A percentile compares a stretch with the other conserved stretches of the same genome.
phyloP scores from a whole-genome alignment of 2,888 invertebrate species.

The Zaprionus lineosus region DNA sequence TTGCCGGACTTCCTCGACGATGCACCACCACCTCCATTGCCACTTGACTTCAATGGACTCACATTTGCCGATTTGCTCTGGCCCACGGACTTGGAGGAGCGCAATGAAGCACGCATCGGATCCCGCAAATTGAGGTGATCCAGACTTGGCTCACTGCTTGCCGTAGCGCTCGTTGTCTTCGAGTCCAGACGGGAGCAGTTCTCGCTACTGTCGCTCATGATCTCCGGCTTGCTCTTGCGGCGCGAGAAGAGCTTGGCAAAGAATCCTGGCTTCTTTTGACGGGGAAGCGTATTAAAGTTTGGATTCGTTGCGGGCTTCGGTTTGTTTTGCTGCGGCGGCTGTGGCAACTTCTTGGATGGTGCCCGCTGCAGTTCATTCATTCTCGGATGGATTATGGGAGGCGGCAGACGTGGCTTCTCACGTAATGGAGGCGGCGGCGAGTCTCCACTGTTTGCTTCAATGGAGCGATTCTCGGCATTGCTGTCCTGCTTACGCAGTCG shows the following conservation, averaged over 20 bases:
- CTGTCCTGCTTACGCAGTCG: constrained; percentile 86
- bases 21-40: neutral
- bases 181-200: constrained; percentile 52
- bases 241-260: constrained; percentile 87
- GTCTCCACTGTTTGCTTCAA: constrained; percentile 64
- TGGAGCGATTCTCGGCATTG: constrained; percentile 80
- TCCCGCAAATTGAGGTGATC: constrained; percentile 77
- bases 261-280: constrained; percentile 86
- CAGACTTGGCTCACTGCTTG: constrained; percentile 80
- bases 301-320: constrained; percentile 77
- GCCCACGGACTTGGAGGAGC: constrained; percentile 74
- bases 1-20: constrained; percentile 39
- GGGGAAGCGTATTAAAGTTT: constrained; percentile 83
- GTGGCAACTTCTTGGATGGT: constrained; percentile 85
- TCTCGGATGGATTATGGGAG: constrained; percentile 81
- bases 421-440: constrained; percentile 11
- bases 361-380: constrained; percentile 81
- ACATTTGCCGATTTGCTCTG: constrained; percentile 30
- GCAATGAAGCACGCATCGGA: constrained; percentile 77
- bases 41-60: constrained; percentile 61
- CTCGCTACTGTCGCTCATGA: constrained; percentile 68
- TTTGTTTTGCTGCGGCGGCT: constrained; percentile 76
- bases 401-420: constrained; percentile 59
- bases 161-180: constrained; percentile 58
- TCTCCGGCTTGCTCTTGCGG: constrained; percentile 84